Base-by-base conservation (phyloP, 2,888 invertebrate species). In the Patella depressa region DNA sequence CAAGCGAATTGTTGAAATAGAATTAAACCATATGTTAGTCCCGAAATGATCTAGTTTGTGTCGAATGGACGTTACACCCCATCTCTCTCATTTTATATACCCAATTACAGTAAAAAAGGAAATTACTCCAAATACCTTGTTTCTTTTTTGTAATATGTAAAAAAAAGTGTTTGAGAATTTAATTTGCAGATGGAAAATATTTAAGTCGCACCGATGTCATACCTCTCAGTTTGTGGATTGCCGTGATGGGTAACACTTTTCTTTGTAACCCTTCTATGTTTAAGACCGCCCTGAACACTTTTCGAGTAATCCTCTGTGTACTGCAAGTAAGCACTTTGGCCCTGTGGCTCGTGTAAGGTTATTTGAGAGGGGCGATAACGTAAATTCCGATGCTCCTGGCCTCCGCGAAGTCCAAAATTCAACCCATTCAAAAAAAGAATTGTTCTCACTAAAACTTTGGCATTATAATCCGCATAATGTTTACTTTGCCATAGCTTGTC, bases 241-340 rank as follows among this genome's bases (percentile, higher is more conserved):
- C 55, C 55, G 55, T 55, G 55, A 55, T 55, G 55, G 55, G 55
- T 55, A 55, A 55, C 24, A 24, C 24, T 24, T 24, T 24, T 24
- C 24, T 24, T 24, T 24, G 24, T 24, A 24, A 55, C 55, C 15
- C 55, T 55, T 55, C 55, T 55, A 55, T 55, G 55, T 55, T 55
- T 55, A 55, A 14, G 55, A 14, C 55, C 55, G 55, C 55, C 55
- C 55, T 55, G 55, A 55, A 55, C 15, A 55, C 55, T 55, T 55
- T 55, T 55, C 55, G 55, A 55, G 55, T 55, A 55, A 55, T 55
- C 55, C 55, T 55, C 55, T 55, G 55, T 55, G 55, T 55, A 55
- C 55, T 55, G 55, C 55, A 55, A 55, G 55, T 55, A 55, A 55
- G 55, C 55, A 55, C 15, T 55, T 55, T 55, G 55, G 55, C 55